Percentiles rank a stretch among this genome's conserved stretches.
phyloP scores from a whole-genome alignment of 2,888 invertebrate species.

The Phalera bucephala region DNA sequence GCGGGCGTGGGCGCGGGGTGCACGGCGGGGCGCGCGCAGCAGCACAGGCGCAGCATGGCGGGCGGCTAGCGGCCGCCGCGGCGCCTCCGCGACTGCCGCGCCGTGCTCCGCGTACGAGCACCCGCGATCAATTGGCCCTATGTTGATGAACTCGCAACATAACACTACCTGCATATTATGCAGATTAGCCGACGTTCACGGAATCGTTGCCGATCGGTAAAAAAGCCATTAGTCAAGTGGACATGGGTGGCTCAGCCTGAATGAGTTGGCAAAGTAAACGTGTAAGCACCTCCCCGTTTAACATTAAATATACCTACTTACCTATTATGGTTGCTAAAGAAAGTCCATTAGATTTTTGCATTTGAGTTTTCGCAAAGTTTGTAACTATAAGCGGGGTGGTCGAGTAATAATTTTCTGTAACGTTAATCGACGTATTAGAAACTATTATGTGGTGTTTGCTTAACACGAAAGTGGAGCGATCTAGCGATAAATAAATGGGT shows the following conservation, averaged over 20 bases:
- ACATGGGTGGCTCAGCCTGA: background rate
- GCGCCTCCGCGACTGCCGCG: conserved; percentile 65
- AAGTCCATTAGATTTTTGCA: background rate
- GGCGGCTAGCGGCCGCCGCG: conserved; percentile 55
- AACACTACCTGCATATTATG: conserved; percentile 61
- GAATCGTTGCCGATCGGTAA: conserved; percentile 29
- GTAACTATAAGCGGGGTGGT: background rate
- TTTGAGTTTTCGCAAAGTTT: background rate
- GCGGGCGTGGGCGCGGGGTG: conserved; percentile 38
- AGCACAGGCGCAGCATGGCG: conserved; percentile 67
- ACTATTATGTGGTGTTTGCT: conserved; percentile 44
- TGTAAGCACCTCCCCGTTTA: background rate
- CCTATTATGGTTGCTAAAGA: background rate
- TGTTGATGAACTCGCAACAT: conserved; percentile 60
- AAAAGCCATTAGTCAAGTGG: conserved; percentile 28
- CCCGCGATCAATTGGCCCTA: conserved; percentile 51
- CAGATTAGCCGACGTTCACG: conserved; percentile 46
- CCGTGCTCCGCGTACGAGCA: conserved; percentile 39
- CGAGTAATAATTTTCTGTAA: conserved; percentile 17
- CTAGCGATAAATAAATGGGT: conserved; percentile 72
- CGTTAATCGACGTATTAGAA: conserved; percentile 34
- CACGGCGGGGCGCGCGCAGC: conserved; percentile 48
- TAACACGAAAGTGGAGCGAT: conserved; percentile 68
- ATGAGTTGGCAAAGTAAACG: conserved; percentile 6
- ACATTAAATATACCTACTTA: background rate